Conservation (phyloP, 2,797 vertebrate genomes). For the Takifugu ocellatus region DNA sequence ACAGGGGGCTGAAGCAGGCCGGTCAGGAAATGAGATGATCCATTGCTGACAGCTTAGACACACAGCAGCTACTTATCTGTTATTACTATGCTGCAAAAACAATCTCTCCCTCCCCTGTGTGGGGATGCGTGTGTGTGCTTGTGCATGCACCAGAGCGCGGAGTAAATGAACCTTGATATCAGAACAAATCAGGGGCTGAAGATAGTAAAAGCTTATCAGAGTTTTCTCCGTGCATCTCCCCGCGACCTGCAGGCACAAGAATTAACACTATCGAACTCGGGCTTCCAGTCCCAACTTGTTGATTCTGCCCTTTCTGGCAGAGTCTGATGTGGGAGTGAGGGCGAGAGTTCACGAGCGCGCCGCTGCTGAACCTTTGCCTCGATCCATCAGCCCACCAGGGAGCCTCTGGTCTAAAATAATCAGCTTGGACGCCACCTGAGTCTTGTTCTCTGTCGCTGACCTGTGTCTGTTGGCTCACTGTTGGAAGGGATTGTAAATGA, state of each 20-base stretch:
- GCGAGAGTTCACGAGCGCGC: slow-evolving; percentile 22
- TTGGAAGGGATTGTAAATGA: not conserved
- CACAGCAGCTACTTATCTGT: slow-evolving; percentile 68
- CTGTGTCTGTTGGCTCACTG: not conserved
- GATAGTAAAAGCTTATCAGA: slow-evolving; percentile 31
- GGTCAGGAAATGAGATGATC: slow-evolving; percentile 76
- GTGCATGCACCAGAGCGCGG: slow-evolving; percentile 14
- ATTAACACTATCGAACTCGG: slow-evolving; percentile 14
- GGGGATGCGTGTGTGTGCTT: slow-evolving; percentile 4
- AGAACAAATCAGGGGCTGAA: slow-evolving; percentile 37
- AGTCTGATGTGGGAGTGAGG: slow-evolving; percentile 12
- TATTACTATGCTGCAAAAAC: slow-evolving; percentile 60
- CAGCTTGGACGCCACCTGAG: slow-evolving; percentile 42
- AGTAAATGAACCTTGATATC: slow-evolving; percentile 34
- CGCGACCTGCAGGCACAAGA: not conserved
- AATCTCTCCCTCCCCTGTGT: slow-evolving; percentile 24
- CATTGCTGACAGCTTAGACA: slow-evolving; percentile 69
- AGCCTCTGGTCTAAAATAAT: slow-evolving; percentile 27
- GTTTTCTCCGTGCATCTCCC: slow-evolving; percentile 1
- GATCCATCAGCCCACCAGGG: slow-evolving; percentile 30
- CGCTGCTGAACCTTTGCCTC: slow-evolving; percentile 27
- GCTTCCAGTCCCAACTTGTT: slow-evolving; percentile 21
- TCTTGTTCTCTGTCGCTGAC: slow-evolving; percentile 48
- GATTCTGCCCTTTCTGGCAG: not conserved
- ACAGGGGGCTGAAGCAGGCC: slow-evolving; percentile 49